Evolutionary conservation across 1,140 invertebrate species (phyloP), one percentile per base, ranked within the genome.

Genomic region (Drosophila paulistorum): DNA sequence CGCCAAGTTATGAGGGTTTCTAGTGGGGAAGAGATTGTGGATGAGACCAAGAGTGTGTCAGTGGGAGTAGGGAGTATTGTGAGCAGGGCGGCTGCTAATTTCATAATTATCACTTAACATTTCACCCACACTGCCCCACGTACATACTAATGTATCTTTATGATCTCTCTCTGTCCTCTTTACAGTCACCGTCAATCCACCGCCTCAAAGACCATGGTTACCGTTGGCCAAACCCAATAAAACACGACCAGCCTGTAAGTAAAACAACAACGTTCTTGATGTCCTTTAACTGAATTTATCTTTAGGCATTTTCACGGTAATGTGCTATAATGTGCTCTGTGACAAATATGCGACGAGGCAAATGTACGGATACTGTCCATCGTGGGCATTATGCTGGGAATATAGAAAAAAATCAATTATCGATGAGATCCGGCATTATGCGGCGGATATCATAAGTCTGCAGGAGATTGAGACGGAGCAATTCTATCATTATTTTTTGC

Each of bases 321-420:
- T 99, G 97, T 99, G 98, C 93, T 99, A 99, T 94, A 99, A 99
- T 93, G 98, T 99, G 63, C 94, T 99, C 65, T 99, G 99, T 93
- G 98, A 99, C 93, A 99, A 99, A 93, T 99, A 99, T 90, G 98
- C 98, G 26, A 99, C 98, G 14, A 93, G 98, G 79, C 97, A 98
- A 92, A 98, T 98, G 96, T 99, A 99, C 93, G 98, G 97, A 71
- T 99, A 99, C 93, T 99, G 98, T 93, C 98, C 98, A 2, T 96
- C 96, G 73, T 99, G 98, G 98, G 98, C 98, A 23, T 94, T 99
- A 11, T 96, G 97, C 91, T 99, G 99, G 99, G 98, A 99, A 74
- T 99, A 99, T 93, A 94, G 99, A 55, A 98, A 99, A 94, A 99
- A 99, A 92, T 91, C 97, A n/a, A 99, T 99, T 86, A 94, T 99